Conservation (phyloP, 1,140 invertebrate species). For the Drosophila hydei region DNA sequence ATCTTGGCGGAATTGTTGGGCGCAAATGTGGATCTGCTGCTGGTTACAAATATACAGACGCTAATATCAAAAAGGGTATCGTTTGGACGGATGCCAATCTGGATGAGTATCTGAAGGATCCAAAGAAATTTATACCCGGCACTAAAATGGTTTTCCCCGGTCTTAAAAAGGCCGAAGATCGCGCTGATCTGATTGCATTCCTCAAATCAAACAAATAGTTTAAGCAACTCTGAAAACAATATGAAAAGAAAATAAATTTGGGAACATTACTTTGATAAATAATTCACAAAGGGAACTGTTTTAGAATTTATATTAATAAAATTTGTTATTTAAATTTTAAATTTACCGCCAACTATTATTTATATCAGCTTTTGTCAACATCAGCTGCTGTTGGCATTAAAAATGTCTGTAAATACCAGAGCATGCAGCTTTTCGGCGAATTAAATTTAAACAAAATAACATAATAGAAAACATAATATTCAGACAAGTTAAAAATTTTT, state of each 20-base stretch:
- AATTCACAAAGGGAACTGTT: not conserved
- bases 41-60: conserved; percentile 93
- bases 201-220: conserved; percentile 64
- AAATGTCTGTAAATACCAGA: not conserved
- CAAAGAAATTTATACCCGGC: conserved; percentile 93
- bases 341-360: not conserved
- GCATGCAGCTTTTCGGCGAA: not conserved
- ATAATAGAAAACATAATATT: no score
- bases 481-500: no score
- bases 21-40: conserved; percentile 92
- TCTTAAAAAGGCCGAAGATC: conserved; percentile 90
- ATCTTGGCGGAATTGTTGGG: conserved; percentile 93
- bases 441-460: not conserved
- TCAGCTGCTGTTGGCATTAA: no score
- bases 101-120: conserved; percentile 89
- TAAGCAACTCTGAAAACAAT: not conserved
- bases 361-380: not conserved
- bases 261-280: not conserved
- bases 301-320: not conserved
- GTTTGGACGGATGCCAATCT: conserved; percentile 84
- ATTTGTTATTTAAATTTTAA: not conserved
- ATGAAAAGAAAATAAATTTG: not conserved
- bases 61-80: conserved; percentile 93
- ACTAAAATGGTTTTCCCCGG: conserved; percentile 95
- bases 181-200: conserved; percentile 90